Conservation (phyloP, 2,113 vertebrate genomes). For the Patagioenas fasciata region DNA sequence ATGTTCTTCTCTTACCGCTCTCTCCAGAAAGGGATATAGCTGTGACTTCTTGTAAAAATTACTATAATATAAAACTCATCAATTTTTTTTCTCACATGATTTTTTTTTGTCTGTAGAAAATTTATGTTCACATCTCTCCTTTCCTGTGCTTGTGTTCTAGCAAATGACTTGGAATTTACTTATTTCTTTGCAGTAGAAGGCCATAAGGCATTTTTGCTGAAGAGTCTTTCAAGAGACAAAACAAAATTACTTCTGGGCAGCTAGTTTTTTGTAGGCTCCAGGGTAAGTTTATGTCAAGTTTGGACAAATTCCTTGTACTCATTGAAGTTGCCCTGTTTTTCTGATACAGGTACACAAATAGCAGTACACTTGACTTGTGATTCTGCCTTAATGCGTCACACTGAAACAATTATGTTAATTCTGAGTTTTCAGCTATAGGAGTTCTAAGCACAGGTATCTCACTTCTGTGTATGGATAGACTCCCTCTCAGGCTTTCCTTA, state of each 20-base stretch:
- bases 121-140: background rate
- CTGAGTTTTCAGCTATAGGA: background rate
- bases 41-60: background rate
- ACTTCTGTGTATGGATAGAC: rapidly evolving
- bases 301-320: background rate
- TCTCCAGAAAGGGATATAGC: background rate
- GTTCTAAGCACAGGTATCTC: background rate
- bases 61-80: background rate
- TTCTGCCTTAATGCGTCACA: background rate
- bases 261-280: background rate
- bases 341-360: background rate
- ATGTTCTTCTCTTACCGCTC: background rate
- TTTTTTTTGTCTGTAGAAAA: background rate
- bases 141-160: rapidly evolving
- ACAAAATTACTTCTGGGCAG: background rate
- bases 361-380: background rate
- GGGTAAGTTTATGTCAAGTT: background rate
- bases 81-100: rapidly evolving
- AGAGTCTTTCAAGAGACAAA: background rate
- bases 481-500: background rate
- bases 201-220: background rate
- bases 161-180: background rate
- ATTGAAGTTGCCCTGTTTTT: background rate
- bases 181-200: background rate
- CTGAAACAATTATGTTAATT: background rate